These are phyloP conservation scores for Lobophora halterata DNA, from an alignment of 2,888 invertebrate genomes.

Conservation along the genomic window DNA sequence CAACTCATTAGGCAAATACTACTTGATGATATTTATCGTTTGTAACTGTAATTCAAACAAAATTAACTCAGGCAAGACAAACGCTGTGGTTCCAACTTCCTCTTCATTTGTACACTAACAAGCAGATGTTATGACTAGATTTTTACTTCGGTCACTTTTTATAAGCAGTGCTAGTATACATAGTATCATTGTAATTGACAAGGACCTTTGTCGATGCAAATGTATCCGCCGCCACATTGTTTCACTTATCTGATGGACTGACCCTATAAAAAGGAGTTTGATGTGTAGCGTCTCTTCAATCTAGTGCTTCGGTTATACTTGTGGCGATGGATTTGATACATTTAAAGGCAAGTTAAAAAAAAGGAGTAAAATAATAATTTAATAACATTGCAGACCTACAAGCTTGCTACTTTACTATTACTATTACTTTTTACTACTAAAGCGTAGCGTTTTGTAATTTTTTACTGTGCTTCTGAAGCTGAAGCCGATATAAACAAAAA, in stretches of 20 bases:
- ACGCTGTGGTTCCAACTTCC: no score
- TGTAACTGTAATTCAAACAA: no score
- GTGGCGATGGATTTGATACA: slow-evolving; percentile 47
- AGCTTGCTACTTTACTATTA: no score
- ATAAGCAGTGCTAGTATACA: slow-evolving; percentile 22
- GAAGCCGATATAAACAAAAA: no score
- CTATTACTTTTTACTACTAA: no score
- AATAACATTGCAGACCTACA: no score
- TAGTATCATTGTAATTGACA: slow-evolving; percentile 55
- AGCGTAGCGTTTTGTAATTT: no score
- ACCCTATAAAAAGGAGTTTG: slow-evolving; percentile 58
- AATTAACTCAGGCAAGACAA: no score
- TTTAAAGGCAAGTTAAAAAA: slow-evolving; percentile 46
- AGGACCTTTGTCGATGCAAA: slow-evolving; percentile 65
- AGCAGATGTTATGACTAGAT: slow-evolving; percentile 27
- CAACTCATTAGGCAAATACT: no score
- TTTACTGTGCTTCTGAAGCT: no score
- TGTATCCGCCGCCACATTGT: slow-evolving; percentile 63
- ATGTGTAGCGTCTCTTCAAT: slow-evolving; percentile 48
- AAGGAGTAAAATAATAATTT: no score
- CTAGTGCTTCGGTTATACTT: slow-evolving; percentile 35
- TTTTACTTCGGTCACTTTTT: slow-evolving; percentile 29
- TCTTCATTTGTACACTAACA: slow-evolving; percentile 21
- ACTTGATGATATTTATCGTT: no score
- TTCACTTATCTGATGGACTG: slow-evolving; percentile 61